Conservation (phyloP, 2,113 vertebrate genomes). For the Rynchops niger region DNA sequence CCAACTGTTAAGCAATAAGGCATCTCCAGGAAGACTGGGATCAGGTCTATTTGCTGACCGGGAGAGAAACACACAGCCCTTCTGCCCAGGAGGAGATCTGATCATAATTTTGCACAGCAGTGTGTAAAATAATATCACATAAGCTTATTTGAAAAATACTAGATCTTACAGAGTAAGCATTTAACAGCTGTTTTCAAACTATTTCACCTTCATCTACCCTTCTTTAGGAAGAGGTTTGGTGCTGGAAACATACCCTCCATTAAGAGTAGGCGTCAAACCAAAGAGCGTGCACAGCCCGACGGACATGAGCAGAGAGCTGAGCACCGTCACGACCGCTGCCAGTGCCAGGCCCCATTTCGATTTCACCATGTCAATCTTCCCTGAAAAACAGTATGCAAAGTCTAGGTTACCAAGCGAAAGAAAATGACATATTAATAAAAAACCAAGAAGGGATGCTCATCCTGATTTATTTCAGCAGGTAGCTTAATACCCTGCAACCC, state of each 20-base stretch:
- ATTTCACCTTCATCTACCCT: neutral
- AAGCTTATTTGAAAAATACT: neutral
- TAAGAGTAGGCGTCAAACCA: slow-evolving; percentile 94
- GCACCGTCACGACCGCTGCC: slow-evolving; percentile 95
- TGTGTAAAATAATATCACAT: accelerated
- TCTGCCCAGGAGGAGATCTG: neutral
- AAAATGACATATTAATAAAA: accelerated
- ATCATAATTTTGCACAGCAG: neutral
- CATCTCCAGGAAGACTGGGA: neutral
- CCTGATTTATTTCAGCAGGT: neutral
- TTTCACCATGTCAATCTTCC: slow-evolving; percentile 99
- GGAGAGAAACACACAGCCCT: neutral
- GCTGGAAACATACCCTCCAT: slow-evolving; percentile 87
- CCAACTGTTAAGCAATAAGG: neutral
- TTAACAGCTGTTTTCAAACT: neutral
- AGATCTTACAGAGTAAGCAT: neutral
- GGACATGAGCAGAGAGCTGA: slow-evolving; percentile 98
- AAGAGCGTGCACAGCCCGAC: slow-evolving; percentile 97
- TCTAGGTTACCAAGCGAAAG: neutral
- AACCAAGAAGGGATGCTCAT: neutral
- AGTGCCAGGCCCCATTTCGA: slow-evolving; percentile 97
- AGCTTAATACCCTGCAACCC: accelerated
- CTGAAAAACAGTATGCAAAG: slow-evolving; percentile 63
- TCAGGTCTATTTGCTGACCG: neutral
- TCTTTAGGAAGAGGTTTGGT: neutral